Evolutionary conservation across 2,113 vertebrate genomes (phyloP).

Genomic region (Murina feae): DNA sequence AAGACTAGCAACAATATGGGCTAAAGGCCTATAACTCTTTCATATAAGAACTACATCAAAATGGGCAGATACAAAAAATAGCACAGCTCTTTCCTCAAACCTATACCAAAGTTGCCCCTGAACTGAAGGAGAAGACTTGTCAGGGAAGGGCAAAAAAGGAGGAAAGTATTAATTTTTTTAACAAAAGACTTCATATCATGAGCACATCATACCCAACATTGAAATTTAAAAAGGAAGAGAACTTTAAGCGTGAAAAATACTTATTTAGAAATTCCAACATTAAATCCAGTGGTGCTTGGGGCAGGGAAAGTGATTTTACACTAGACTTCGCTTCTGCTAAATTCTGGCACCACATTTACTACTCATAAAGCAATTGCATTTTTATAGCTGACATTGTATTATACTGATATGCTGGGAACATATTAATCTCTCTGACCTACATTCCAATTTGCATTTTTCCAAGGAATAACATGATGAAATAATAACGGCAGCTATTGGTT

Average conservation of each 20-base stretch:
- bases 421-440: slow-evolving; percentile 57
- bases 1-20: neutral
- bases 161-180: neutral
- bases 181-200: neutral
- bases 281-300: slow-evolving; percentile 31
- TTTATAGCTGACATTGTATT: slow-evolving; percentile 45
- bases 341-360: slow-evolving; percentile 17
- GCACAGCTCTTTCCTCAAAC: neutral
- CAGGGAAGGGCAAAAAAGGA: accelerated
- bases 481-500: neutral
- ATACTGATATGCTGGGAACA: neutral
- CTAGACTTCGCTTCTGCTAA: slow-evolving; percentile 20
- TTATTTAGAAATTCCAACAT: slow-evolving; percentile 39
- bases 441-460: slow-evolving; percentile 39
- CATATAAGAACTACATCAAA: neutral
- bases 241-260: neutral
- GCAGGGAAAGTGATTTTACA: slow-evolving; percentile 19
- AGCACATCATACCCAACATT: neutral
- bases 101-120: neutral
- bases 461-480: neutral
- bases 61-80: neutral
- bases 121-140: neutral
- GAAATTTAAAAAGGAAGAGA: slow-evolving; percentile 3
- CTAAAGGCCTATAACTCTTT: neutral
- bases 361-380: slow-evolving; percentile 44